Percentiles rank a stretch among this genome's conserved stretches.
phyloP scores from a whole-genome alignment of 2,113 vertebrate species.

The Leptocoma aspasia region DNA sequence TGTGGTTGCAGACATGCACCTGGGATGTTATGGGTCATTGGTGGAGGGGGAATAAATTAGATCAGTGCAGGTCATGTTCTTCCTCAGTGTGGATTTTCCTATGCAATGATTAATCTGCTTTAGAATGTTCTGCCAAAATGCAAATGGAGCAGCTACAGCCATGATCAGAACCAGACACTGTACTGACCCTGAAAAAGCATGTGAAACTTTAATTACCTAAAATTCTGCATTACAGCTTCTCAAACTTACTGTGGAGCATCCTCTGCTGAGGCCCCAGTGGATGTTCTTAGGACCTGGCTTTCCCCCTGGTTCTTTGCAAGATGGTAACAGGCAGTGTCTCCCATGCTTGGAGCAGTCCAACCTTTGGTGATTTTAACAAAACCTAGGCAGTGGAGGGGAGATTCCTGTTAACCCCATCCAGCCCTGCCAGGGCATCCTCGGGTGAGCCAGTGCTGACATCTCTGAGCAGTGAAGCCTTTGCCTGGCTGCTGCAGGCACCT shows the following conservation, averaged over 20 bases:
- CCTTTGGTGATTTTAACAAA: neutral
- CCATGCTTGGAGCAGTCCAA: rapidly evolving
- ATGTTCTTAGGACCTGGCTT: neutral
- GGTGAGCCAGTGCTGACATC: neutral
- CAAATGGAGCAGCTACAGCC: neutral
- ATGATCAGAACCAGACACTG: neutral
- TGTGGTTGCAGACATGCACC: neutral
- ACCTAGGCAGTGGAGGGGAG: neutral
- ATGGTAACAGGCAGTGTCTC: neutral
- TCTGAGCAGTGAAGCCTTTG: neutral
- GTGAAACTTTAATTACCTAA: neutral
- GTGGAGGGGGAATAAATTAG: neutral
- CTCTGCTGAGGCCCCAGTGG: neutral
- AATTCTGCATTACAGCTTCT: neutral
- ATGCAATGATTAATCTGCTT: neutral
- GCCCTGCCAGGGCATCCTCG: neutral
- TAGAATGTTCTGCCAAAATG: neutral
- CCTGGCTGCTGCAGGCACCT: neutral
- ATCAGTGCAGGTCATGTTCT: neutral
- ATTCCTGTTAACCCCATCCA: neutral
- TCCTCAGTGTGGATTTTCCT: neutral
- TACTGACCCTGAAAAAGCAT: neutral
- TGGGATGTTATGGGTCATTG: neutral
- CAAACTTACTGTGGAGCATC: neutral
- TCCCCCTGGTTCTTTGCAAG: neutral